These are phyloP conservation scores for Grammomys surdaster DNA, from an alignment of 2,113 vertebrate genomes.

Conservation along the genomic window DNA sequence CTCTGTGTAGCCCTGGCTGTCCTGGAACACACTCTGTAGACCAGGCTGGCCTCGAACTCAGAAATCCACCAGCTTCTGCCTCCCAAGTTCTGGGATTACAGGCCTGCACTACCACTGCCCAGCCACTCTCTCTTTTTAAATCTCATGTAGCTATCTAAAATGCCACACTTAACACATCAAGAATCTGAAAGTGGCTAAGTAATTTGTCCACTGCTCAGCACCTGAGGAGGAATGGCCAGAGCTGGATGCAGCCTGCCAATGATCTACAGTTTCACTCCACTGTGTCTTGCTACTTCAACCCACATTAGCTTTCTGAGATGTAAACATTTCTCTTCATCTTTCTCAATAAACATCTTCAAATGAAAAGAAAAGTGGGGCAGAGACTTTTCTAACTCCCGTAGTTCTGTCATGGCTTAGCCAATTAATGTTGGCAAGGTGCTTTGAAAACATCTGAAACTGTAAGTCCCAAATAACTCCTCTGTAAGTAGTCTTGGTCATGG, in stretches of 20 bases:
- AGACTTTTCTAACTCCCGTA: constrained; percentile 52
- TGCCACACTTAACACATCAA: neutral
- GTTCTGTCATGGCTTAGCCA: neutral
- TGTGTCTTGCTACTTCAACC: neutral
- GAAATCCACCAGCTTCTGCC: no score
- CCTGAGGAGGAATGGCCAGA: neutral
- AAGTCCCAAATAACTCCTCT: neutral
- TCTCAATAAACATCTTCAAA: constrained; percentile 59
- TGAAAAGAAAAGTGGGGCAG: constrained; percentile 23
- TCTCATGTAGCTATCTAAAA: neutral
- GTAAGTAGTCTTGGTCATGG: neutral
- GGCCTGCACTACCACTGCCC: no score
- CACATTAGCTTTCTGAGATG: neutral
- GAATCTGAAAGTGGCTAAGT: neutral
- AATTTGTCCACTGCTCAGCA: neutral
- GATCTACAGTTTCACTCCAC: neutral
- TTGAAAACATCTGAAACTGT: constrained; percentile 17
- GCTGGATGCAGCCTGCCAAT: neutral
- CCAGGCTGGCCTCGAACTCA: no score
- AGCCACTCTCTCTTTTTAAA: neutral
- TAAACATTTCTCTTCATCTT: constrained; percentile 10
- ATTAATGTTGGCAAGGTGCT: neutral
- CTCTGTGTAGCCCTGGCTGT: no score
- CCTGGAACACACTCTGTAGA: no score
- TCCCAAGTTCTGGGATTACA: no score